Percentiles rank a stretch among this genome's conserved stretches.
Evolutionary conservation across 1,140 invertebrate species (phyloP).

Genomic region (Sinonovacula constricta): DNA sequence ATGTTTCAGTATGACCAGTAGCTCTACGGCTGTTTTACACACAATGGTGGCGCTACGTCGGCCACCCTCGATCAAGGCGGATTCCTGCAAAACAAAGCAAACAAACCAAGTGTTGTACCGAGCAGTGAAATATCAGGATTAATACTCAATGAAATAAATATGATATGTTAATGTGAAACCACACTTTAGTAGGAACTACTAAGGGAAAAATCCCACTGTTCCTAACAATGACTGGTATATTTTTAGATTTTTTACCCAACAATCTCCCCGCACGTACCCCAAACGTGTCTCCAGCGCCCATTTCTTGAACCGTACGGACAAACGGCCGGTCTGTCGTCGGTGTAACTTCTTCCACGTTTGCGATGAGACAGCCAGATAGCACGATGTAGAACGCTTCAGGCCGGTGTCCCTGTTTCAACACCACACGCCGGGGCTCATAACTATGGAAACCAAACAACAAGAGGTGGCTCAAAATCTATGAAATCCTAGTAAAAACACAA

Average conservation of each 20-base stretch:
- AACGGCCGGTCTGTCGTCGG: slow-evolving; percentile 62
- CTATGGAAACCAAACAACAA: slow-evolving; percentile 38
- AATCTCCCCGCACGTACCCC: slow-evolving; percentile 62
- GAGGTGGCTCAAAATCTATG: background rate
- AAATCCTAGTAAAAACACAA: background rate
- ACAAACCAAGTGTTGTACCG: background rate
- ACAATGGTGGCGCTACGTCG: slow-evolving; percentile 65
- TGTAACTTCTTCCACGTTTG: slow-evolving; percentile 62
- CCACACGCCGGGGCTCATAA: slow-evolving; percentile 65
- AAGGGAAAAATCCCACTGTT: too few relatives aligned
- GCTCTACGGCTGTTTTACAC: slow-evolving; percentile 67
- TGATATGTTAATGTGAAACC: background rate
- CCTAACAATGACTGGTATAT: too few relatives aligned
- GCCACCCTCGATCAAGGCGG: slow-evolving; percentile 62
- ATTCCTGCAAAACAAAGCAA: slow-evolving; percentile 59
- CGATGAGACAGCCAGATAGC: slow-evolving; percentile 65
- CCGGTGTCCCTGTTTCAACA: slow-evolving; percentile 69
- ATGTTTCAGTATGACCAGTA: slow-evolving; percentile 66
- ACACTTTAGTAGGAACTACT: too few relatives aligned
- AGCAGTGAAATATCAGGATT: background rate
- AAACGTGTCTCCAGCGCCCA: slow-evolving; percentile 67
- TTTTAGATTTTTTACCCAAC: too few relatives aligned
- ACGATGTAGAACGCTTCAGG: slow-evolving; percentile 69
- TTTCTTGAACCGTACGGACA: slow-evolving; percentile 61
- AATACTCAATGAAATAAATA: background rate